A percentile compares a stretch with the other conserved stretches of the same genome.
Conservation (phyloP, 1,140 invertebrate genomes). For the Vanessa atalanta region DNA sequence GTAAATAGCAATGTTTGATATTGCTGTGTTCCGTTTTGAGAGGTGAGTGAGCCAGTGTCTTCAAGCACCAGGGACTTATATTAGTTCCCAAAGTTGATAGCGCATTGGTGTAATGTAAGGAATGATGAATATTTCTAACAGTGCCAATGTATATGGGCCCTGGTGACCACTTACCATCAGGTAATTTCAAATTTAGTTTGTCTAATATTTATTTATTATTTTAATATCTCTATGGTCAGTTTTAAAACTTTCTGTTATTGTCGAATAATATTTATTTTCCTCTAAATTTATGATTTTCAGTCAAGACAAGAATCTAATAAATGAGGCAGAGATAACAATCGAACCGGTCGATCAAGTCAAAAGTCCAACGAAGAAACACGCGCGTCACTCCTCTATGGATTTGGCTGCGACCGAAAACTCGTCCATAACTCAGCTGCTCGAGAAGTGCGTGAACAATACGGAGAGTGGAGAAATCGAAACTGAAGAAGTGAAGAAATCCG, state of each 20-base stretch:
- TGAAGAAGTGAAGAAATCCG: conserved; percentile 31
- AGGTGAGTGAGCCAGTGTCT: no score
- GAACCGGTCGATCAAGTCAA: conserved; percentile 60
- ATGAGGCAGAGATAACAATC: conserved; percentile 74
- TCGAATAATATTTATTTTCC: background rate
- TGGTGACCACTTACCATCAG: no score
- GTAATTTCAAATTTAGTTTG: no score
- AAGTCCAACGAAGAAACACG: conserved; percentile 69
- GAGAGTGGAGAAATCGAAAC: conserved; percentile 32
- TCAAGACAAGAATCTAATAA: conserved; percentile 69
- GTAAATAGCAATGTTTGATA: no score
- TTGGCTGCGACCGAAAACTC: conserved; percentile 67
- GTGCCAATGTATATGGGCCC: no score
- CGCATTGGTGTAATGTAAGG: no score
- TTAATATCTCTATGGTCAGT: no score
- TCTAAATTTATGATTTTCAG: conserved; percentile 38
- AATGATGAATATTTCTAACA: no score
- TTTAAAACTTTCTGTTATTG: background rate
- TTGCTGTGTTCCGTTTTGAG: no score
- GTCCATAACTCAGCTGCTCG: conserved; percentile 72
- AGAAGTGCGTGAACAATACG: conserved; percentile 69
- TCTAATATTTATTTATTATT: no score
- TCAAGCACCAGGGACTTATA: no score
- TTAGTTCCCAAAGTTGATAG: no score
- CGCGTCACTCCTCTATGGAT: conserved; percentile 77